These are phyloP conservation scores for Hoplodrina ambigua DNA, from an alignment of 2,888 invertebrate species.

Conservation along the genomic window DNA sequence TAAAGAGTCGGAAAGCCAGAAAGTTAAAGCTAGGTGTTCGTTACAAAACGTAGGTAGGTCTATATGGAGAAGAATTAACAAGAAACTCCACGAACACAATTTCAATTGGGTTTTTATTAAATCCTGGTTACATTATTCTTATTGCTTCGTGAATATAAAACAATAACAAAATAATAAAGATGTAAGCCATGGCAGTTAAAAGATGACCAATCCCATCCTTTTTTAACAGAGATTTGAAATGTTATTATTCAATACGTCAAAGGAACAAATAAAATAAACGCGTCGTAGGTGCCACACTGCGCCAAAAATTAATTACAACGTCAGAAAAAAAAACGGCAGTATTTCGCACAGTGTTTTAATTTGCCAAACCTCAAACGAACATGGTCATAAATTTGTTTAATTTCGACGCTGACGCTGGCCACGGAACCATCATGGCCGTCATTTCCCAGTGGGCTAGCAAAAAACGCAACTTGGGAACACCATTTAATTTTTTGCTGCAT, in stretches of 20 bases:
- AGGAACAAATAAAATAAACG: slow-evolving; percentile 15
- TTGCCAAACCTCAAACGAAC: slow-evolving; percentile 53
- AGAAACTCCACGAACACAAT: too few relatives aligned
- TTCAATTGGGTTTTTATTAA: too few relatives aligned
- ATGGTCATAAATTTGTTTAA: slow-evolving; percentile 55
- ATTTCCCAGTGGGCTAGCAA: slow-evolving; percentile 57
- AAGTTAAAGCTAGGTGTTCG: too few relatives aligned
- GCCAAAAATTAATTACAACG: slow-evolving; percentile 39
- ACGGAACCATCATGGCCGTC: slow-evolving; percentile 30
- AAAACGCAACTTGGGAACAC: slow-evolving; percentile 46
- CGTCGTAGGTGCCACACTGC: slow-evolving; percentile 15
- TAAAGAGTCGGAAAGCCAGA: too few relatives aligned
- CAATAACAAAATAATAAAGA: too few relatives aligned
- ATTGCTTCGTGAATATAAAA: too few relatives aligned
- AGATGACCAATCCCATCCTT: too few relatives aligned
- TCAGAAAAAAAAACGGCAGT: slow-evolving; percentile 39
- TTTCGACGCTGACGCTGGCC: slow-evolving; percentile 43
- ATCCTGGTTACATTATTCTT: too few relatives aligned
- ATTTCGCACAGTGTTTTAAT: slow-evolving; percentile 57
- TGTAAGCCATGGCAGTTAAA: too few relatives aligned
- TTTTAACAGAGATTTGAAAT: too few relatives aligned
- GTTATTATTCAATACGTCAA: slow-evolving; percentile 5
- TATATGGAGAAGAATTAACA: too few relatives aligned
- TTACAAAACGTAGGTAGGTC: too few relatives aligned
- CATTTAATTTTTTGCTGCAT: slow-evolving; percentile 52